Conservation (phyloP, 1,140 invertebrate species). For the Tribolium madens region DNA sequence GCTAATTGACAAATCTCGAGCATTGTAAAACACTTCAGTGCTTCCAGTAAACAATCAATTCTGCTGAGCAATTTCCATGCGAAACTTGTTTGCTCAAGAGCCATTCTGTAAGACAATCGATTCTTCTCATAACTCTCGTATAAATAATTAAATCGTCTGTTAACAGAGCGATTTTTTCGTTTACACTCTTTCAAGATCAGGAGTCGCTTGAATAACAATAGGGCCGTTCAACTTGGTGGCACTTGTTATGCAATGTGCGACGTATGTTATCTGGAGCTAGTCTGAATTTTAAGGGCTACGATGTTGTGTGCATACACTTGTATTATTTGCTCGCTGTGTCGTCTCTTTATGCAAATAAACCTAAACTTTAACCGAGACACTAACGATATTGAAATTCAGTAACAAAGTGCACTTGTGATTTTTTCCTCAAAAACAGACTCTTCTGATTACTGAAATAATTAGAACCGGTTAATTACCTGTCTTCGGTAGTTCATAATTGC, state of each 20-base stretch:
- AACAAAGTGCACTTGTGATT: background rate
- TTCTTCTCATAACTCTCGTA: background rate
- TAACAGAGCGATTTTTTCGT: slow-evolving; percentile 4
- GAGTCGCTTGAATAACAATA: slow-evolving; percentile 19
- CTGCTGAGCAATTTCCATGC: background rate
- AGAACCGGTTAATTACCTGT: slow-evolving; percentile 38
- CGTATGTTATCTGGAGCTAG: slow-evolving; percentile 41
- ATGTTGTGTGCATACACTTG: slow-evolving; percentile 32
- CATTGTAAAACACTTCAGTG: no score
- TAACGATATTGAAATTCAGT: slow-evolving; percentile 10
- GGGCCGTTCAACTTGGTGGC: slow-evolving; percentile 13
- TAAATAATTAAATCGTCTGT: background rate
- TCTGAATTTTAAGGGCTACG: slow-evolving; percentile 41
- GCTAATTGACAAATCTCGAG: background rate
- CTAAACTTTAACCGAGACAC: background rate
- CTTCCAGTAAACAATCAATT: background rate
- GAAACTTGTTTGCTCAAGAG: slow-evolving; percentile 21
- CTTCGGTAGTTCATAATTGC: slow-evolving; percentile 27
- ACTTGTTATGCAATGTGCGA: slow-evolving; percentile 37
- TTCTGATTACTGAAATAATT: slow-evolving; percentile 40
- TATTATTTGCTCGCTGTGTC: slow-evolving; percentile 4
- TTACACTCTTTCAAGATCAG: background rate
- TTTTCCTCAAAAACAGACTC: slow-evolving; percentile 6
- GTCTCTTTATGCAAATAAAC: slow-evolving; percentile 8
- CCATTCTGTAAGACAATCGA: background rate